phyloP scores from a whole-genome alignment of 2,113 vertebrate species.

The Anguilla rostrata region DNA sequence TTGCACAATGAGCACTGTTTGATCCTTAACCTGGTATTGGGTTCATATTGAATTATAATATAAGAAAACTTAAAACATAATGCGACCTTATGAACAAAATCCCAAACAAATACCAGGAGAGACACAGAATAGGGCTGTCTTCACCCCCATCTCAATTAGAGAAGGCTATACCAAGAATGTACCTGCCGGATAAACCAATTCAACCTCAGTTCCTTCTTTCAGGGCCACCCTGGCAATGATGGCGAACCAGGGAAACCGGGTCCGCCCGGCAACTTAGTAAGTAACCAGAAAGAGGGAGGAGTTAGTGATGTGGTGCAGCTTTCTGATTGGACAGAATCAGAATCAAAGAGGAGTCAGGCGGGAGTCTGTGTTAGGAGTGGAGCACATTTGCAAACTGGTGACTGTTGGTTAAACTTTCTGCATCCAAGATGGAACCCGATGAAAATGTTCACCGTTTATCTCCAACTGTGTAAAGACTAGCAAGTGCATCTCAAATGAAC shows the following conservation, averaged over 20 bases:
- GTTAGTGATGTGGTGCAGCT: slow-evolving; percentile 36
- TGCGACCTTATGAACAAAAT: slow-evolving; percentile 14
- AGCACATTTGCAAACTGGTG: slow-evolving; percentile 17
- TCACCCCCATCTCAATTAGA: slow-evolving; percentile 52
- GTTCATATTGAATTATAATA: slow-evolving; percentile 34
- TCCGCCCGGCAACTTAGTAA: slow-evolving; percentile 79
- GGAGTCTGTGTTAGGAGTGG: slow-evolving; percentile 37
- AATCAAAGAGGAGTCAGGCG: slow-evolving; percentile 26
- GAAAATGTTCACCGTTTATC: neutral
- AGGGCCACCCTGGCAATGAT: slow-evolving; percentile 92
- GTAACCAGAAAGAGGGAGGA: slow-evolving; percentile 64
- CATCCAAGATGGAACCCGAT: neutral
- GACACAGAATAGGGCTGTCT: slow-evolving; percentile 36
- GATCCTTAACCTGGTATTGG: slow-evolving; percentile 58
- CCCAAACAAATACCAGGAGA: slow-evolving; percentile 43
- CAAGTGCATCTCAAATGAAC: neutral
- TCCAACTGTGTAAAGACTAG: neutral
- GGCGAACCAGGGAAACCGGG: slow-evolving; percentile 87
- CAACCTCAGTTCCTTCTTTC: slow-evolving; percentile 75
- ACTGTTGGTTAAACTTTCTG: neutral
- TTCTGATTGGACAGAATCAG: slow-evolving; percentile 34
- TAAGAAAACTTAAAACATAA: slow-evolving; percentile 28
- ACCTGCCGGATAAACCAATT: slow-evolving; percentile 62
- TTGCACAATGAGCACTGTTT: slow-evolving; percentile 47
- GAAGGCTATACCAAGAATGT: slow-evolving; percentile 59